Evolutionary conservation across 2,797 vertebrate genomes (phyloP), one percentile per base, ranked within the genome.

Genomic region (Manis javanica): DNA sequence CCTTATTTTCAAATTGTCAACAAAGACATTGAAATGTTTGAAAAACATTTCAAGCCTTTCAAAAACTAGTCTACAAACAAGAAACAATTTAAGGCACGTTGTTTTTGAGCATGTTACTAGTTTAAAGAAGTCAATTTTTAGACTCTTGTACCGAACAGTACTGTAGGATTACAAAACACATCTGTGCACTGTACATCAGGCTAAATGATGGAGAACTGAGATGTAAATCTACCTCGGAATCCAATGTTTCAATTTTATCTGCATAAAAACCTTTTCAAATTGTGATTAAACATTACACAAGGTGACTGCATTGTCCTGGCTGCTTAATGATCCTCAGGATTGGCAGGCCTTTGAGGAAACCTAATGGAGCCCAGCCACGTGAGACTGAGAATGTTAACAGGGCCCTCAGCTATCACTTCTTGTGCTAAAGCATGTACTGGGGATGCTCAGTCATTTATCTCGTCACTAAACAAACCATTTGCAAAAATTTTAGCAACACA

Each of bases 1-100:
- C 69, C n/a, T 66, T 19, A 61, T 79, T 92, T 82, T 29, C n/a
- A 78, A 95, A 96, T 53, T 63, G 42, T 57, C 59, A 68, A 46
- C 55, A 68, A 75, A 87, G 24, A 87, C 49, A 16, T 85, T 84
- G 91, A 39, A 39, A 39, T 39, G 37, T 39, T 39, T 39, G 37
- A 39, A 81, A 68, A 51, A 74, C 24, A 55, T 63, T 49, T 49
- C 21, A 34, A 77, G 13, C 34, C 24, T 42, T 92, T 51, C 21
- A 75, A n/a, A 49, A 81, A 18, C 12, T 55, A 55, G 26, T 29
- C 24, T 34, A 59, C n/a, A 57, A 51, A 49, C n/a, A 55, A 77
- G 15, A 31, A 82, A 63, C 2, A 87, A 39, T 74, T 63, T 71
- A 88, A 92, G 59, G 24, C 24, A 85, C 7, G 59, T 7, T 46